phyloP scores from a whole-genome alignment of 2,797 vertebrate genomes.

The Sylvilagus floridanus region DNA sequence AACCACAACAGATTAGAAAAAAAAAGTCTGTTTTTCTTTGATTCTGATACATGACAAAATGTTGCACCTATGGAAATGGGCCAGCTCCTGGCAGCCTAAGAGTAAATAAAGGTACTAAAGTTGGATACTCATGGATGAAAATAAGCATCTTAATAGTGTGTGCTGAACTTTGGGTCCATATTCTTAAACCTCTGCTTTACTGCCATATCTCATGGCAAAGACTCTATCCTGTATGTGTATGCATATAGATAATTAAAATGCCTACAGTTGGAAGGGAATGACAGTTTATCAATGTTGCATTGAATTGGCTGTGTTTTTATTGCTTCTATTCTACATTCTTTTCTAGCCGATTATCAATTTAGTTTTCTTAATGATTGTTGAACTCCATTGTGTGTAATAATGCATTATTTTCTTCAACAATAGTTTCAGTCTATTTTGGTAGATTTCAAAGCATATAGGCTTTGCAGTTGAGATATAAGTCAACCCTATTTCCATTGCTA shows the following conservation, averaged over 20 bases:
- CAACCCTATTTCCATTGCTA: background rate
- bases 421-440: background rate
- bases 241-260: background rate
- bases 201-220: background rate
- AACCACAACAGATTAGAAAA: background rate
- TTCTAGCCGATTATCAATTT: constrained; percentile 25
- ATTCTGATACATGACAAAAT: background rate
- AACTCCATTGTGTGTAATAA: background rate
- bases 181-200: background rate
- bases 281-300: constrained; percentile 28
- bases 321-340: constrained; percentile 27
- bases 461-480: constrained; percentile 43
- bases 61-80: constrained; percentile 2
- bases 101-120: constrained; percentile 35
- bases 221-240: background rate
- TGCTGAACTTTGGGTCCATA: background rate
- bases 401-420: background rate
- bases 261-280: background rate
- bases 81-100: background rate
- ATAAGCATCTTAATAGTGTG: background rate
- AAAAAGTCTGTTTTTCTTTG: background rate
- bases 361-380: constrained; percentile 29
- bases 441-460: background rate
- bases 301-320: constrained; percentile 18
- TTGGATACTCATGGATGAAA: constrained; percentile 13